Evolutionary conservation across 2,888 invertebrate species (phyloP).

Genomic region (Strigamia maritima): DNA sequence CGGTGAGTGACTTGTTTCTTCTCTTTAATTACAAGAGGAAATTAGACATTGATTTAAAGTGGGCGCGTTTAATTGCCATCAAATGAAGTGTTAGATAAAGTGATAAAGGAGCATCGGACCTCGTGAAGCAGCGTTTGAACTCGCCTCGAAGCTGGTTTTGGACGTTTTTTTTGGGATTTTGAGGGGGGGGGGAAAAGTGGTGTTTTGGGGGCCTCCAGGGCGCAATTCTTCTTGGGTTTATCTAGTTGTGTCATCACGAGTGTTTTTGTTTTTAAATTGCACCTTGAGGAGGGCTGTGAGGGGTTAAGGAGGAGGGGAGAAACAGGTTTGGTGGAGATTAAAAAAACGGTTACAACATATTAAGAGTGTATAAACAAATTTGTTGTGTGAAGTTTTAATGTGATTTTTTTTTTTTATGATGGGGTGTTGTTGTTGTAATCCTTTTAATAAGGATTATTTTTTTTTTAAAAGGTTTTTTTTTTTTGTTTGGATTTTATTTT

Average conservation of each 20-base stretch:
- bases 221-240: background rate
- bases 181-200: background rate
- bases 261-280: constrained; percentile 15
- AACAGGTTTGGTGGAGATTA: background rate
- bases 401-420: background rate
- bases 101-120: constrained; percentile 8
- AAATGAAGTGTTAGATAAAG: constrained; percentile 34
- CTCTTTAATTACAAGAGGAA: background rate
- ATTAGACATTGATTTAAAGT: constrained; percentile 33
- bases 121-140: background rate
- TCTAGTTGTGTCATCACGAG: background rate
- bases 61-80: constrained; percentile 29
- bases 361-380: background rate
- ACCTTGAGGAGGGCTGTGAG: background rate
- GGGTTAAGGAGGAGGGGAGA: background rate
- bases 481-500: background rate
- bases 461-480: background rate
- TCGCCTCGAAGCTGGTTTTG: background rate
- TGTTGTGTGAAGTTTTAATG: background rate
- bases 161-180: background rate
- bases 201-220: background rate
- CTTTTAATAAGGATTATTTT: background rate
- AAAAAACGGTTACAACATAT: constrained; percentile 10
- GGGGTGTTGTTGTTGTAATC: background rate
- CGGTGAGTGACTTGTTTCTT: background rate